These are phyloP conservation scores for Sialis fuliginosa DNA, from an alignment of 2,888 invertebrate genomes.

Conservation along the genomic window DNA sequence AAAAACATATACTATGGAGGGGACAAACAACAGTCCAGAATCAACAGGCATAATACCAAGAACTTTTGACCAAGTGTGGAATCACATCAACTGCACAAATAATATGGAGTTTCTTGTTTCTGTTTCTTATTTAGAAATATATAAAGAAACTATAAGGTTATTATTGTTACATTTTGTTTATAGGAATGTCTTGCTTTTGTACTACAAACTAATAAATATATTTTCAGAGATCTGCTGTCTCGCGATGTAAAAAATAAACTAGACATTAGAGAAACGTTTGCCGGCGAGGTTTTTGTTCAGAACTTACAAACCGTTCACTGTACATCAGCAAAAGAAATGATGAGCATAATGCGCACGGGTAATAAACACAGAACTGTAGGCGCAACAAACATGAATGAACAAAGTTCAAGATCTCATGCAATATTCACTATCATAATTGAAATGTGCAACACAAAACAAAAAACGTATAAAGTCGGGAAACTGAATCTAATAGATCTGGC, in stretches of 20 bases:
- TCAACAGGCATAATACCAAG: slow-evolving; percentile 78
- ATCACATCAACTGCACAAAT: slow-evolving; percentile 75
- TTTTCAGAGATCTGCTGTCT: slow-evolving; percentile 48
- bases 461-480: slow-evolving; percentile 64
- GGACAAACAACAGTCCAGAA: slow-evolving; percentile 44
- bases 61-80: slow-evolving; percentile 95
- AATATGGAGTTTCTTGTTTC: slow-evolving; percentile 92
- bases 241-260: slow-evolving; percentile 30
- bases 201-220: slow-evolving; percentile 1
- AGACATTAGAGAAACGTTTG: slow-evolving; percentile 47
- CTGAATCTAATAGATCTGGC: slow-evolving; percentile 95
- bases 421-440: slow-evolving; percentile 97
- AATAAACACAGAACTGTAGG: slow-evolving; percentile 91
- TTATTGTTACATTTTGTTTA: not conserved
- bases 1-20: slow-evolving; percentile 61
- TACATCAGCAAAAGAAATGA: slow-evolving; percentile 85
- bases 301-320: slow-evolving; percentile 90
- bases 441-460: slow-evolving; percentile 58
- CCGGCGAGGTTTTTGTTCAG: slow-evolving; percentile 82
- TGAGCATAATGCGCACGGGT: slow-evolving; percentile 82
- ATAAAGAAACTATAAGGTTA: slow-evolving; percentile 73
- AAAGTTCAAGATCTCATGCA: slow-evolving; percentile 94
- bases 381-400: slow-evolving; percentile 96
- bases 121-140: slow-evolving; percentile 94
- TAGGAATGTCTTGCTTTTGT: not conserved